Conservation (phyloP, 1,140 invertebrate species). For the Diploscapter pachys region DNA sequence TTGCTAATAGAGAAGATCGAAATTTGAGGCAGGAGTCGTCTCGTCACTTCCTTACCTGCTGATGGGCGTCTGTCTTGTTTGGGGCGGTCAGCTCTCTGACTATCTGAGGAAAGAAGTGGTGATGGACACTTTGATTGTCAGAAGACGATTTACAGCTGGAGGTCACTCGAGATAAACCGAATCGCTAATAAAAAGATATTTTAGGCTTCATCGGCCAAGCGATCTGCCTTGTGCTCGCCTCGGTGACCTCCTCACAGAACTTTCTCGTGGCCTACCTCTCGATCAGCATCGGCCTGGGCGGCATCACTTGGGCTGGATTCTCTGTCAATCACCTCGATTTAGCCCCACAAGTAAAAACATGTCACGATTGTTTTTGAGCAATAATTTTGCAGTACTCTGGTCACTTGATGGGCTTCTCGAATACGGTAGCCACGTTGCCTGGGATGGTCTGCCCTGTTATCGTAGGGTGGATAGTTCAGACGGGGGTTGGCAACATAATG, state of each 20-base stretch:
- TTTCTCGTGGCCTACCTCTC: conserved; percentile 34
- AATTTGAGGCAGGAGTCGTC: conserved; percentile 74
- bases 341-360: conserved; percentile 59
- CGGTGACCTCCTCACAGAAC: conserved; percentile 51
- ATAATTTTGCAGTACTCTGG: conserved; percentile 60
- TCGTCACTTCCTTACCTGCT: conserved; percentile 77
- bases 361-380: neutral
- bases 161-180: conserved; percentile 30
- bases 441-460: conserved; percentile 52
- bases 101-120: conserved; percentile 33
- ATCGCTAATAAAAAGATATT: conserved; percentile 13
- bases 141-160: conserved; percentile 32
- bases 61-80: conserved; percentile 56
- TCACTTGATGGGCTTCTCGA: conserved; percentile 71
- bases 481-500: conserved; percentile 53
- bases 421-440: conserved; percentile 62
- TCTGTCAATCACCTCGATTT: conserved; percentile 63
- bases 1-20: neutral
- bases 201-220: conserved; percentile 60
- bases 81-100: conserved; percentile 37
- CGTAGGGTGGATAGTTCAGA: conserved; percentile 46
- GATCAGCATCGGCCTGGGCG: conserved; percentile 59
- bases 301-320: conserved; percentile 62
- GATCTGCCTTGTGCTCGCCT: conserved; percentile 60
- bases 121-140: conserved; percentile 34